Evolutionary conservation across 1,140 invertebrate genomes (phyloP).

Genomic region (Sogatella furcifera): DNA sequence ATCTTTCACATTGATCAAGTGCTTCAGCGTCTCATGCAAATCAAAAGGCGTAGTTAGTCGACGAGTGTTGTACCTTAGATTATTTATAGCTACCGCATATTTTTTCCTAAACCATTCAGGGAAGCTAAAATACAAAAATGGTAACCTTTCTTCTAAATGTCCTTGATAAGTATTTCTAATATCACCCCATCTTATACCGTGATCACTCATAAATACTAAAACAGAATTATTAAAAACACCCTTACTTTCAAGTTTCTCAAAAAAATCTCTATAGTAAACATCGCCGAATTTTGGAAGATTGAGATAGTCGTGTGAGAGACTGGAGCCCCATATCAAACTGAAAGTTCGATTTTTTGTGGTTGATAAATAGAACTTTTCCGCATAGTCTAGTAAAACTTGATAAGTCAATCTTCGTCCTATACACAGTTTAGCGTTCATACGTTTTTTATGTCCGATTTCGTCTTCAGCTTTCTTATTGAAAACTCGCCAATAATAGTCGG

Average conservation of each 20-base stretch:
- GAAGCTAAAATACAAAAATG: constrained; percentile 47
- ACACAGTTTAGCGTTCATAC: constrained; percentile 40
- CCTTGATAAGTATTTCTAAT: constrained; percentile 51
- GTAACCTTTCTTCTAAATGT: constrained; percentile 54
- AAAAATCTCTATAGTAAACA: constrained; percentile 27
- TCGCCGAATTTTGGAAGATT: constrained; percentile 37
- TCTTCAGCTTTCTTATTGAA: constrained; percentile 35
- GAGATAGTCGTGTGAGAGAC: constrained; percentile 39
- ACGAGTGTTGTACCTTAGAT: constrained; percentile 40
- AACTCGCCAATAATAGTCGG: constrained; percentile 45
- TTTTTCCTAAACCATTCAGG: constrained; percentile 45
- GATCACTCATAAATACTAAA: constrained; percentile 56
- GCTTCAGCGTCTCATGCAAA: constrained; percentile 49
- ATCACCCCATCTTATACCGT: constrained; percentile 54
- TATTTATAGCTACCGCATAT: constrained; percentile 37
- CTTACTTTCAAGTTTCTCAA: constrained; percentile 26
- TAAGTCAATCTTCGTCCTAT: constrained; percentile 35
- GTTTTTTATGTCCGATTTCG: constrained; percentile 36
- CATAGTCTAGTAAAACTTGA: constrained; percentile 23
- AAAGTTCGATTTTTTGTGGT: constrained; percentile 29
- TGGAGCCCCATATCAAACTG: constrained; percentile 39
- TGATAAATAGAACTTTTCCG: constrained; percentile 20
- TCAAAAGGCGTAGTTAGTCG: constrained; percentile 49
- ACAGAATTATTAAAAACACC: constrained; percentile 38
- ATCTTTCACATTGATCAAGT: constrained; percentile 41